phyloP scores from a whole-genome alignment of 1,140 invertebrate species.

The Potamilus streckersoni region DNA sequence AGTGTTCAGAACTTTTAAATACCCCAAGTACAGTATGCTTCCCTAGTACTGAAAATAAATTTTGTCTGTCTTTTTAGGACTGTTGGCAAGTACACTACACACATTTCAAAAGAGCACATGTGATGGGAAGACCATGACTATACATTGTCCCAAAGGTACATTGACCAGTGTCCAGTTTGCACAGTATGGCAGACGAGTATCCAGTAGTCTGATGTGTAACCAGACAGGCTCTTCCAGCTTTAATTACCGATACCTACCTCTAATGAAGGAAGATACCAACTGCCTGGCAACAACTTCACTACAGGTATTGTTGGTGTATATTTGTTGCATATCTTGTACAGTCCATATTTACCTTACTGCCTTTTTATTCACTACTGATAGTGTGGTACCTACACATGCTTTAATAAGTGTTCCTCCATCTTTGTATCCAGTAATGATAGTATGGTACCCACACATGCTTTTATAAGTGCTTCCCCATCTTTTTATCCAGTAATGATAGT shows the following conservation, averaged over 20 bases:
- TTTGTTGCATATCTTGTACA: neutral
- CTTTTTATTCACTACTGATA: no score
- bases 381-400: no score
- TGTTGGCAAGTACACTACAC: conserved; percentile 86
- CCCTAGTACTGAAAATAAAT: no score
- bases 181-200: conserved; percentile 70
- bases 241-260: conserved; percentile 2
- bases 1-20: no score
- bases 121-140: conserved; percentile 84
- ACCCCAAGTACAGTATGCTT: no score
- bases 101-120: conserved; percentile 90
- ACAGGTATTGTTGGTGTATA: conserved; percentile 44
- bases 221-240: conserved; percentile 4
- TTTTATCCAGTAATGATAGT: no score
- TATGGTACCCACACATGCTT: no score
- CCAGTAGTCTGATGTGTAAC: conserved; percentile 50
- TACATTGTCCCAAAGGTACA: conserved; percentile 87
- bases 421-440: no score
- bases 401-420: no score
- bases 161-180: conserved; percentile 88
- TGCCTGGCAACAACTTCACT: conserved; percentile 59
- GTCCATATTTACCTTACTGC: no score
- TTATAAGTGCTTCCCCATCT: no score
- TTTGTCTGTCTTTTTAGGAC: conserved; percentile 72
- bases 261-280: conserved; percentile 54